Conservation (phyloP, 2,113 vertebrate genomes). For the Cyprinodon variegatus region DNA sequence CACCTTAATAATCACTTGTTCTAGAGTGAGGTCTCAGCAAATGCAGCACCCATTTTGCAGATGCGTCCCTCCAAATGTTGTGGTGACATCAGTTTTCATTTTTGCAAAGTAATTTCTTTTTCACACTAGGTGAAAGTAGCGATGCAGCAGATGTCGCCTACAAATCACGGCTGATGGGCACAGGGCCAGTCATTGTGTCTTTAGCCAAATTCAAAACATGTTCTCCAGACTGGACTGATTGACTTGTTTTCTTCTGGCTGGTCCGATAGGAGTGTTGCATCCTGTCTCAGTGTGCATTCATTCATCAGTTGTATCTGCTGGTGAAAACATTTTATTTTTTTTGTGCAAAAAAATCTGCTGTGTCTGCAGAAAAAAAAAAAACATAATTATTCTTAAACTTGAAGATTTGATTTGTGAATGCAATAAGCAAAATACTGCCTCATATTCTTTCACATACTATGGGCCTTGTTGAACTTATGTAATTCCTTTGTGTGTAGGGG, state of each 20-base stretch:
- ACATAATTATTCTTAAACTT: not conserved
- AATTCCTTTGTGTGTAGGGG: constrained; percentile 43
- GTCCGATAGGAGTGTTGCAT: constrained; percentile 38
- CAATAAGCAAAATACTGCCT: constrained; percentile 4
- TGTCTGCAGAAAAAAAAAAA: not conserved
- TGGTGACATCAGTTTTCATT: constrained; percentile 7
- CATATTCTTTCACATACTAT: constrained; percentile 20
- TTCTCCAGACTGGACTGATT: constrained; percentile 22
- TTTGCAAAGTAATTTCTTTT: constrained; percentile 12
- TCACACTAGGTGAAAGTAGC: constrained; percentile 16
- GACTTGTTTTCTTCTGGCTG: constrained; percentile 49
- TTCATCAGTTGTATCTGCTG: constrained; percentile 1
- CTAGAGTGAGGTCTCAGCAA: not conserved
- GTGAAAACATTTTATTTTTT: not conserved
- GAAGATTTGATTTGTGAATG: not conserved
- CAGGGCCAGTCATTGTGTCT: constrained; percentile 58
- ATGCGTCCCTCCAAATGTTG: not conserved
- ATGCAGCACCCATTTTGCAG: not conserved
- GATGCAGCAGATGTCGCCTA: constrained; percentile 33
- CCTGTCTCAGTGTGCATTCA: constrained; percentile 15
- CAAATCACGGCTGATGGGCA: constrained; percentile 49
- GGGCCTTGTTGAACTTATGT: constrained; percentile 20
- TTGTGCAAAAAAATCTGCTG: not conserved
- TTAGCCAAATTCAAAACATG: constrained; percentile 46
- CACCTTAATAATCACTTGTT: not conserved